Base-by-base conservation (phyloP, 2,797 vertebrate genomes). In the Thunnus albacares region DNA sequence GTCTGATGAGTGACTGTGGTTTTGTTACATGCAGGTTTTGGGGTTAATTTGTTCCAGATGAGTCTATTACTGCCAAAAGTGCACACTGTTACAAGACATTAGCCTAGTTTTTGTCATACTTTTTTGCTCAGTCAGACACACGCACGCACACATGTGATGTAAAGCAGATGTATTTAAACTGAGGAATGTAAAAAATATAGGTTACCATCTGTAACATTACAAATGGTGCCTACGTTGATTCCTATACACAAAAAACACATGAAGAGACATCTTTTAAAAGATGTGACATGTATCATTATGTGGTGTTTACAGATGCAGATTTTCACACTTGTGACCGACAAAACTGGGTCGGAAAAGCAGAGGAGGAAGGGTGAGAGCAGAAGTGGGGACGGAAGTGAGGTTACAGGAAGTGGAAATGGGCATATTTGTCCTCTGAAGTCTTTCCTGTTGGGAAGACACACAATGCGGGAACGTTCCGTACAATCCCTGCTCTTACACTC, bases 31-130 rank as follows among this genome's bases (percentile, higher is more conserved):
- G 85, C 79, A 91, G 86, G 84, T 90, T 91, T 92, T 30, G 62
- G 81, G 87, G 83, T 91, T 89, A 91, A 93, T 86, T 84, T 71
- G 75, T 86, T 91, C 89, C 93, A 93, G 89, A 94, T 93, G 92
- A 73, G 45, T 47, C 61, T 24, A 20, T 78, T 73, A 71, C 71
- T 81, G 87, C 86, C 83, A 86, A 88, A 9, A 85, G 59, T 14
- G 26, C 57, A 77, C 73, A 38, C 51, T 74, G 72, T 76, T 88
- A 89, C 67, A 76, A 89, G 75, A 83, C 81, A 86, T 83, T 81
- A 89, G 70, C 77, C 79, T 60, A 65, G 73, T 84, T 85, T 79
- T 75, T 41, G 47, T 69, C 41, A 2, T 20, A 22, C 51, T 78
- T 87, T 77, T 43, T 51, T 20, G 8, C 59, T 59, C 52, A 74